Evolutionary conservation across 2,113 vertebrate genomes (phyloP).

Genomic region (Zootoca vivipara): DNA sequence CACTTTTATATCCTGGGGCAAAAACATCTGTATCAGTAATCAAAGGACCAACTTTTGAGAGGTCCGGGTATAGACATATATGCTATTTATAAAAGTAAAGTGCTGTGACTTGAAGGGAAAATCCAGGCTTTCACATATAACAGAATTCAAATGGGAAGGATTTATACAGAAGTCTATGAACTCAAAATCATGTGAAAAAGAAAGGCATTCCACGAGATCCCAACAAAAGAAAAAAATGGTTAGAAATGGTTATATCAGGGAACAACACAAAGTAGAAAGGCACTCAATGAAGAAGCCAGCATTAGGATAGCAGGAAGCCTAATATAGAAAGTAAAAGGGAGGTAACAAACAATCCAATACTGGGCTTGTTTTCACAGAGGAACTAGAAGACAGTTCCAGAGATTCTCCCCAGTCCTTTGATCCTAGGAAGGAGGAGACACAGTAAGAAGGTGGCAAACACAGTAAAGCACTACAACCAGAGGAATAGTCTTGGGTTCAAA

Average conservation of each 20-base stretch:
- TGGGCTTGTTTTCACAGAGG: slow-evolving; percentile 45
- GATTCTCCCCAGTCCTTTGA: slow-evolving; percentile 61
- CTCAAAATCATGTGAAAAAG: slow-evolving; percentile 60
- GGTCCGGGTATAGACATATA: slow-evolving; percentile 20
- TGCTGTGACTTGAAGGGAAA: slow-evolving; percentile 59
- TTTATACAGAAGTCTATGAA: slow-evolving; percentile 54
- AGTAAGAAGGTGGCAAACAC: slow-evolving; percentile 65
- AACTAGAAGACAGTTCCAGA: slow-evolving; percentile 53
- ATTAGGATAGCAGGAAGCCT: slow-evolving; percentile 66
- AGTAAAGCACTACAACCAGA: slow-evolving; percentile 65
- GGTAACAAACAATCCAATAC: slow-evolving; percentile 50
- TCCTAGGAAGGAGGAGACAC: slow-evolving; percentile 72
- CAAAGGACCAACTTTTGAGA: slow-evolving; percentile 58
- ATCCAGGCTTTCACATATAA: slow-evolving; percentile 49
- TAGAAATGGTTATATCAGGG: slow-evolving; percentile 69
- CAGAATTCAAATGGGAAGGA: slow-evolving; percentile 58
- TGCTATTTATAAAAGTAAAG: slow-evolving; percentile 67
- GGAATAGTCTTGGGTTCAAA: slow-evolving; percentile 52
- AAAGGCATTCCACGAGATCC: slow-evolving; percentile 69
- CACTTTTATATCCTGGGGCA: not conserved
- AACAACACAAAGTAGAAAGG: slow-evolving; percentile 66
- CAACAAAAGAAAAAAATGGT: slow-evolving; percentile 61
- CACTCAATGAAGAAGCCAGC: slow-evolving; percentile 69
- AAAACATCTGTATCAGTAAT: slow-evolving; percentile 52
- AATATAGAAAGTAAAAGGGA: slow-evolving; percentile 57